Percentiles rank a stretch among this genome's conserved stretches.
Evolutionary conservation across 23 tunicate genomes (phyloP).

Genomic region (Oikopleura albicans): DNA sequence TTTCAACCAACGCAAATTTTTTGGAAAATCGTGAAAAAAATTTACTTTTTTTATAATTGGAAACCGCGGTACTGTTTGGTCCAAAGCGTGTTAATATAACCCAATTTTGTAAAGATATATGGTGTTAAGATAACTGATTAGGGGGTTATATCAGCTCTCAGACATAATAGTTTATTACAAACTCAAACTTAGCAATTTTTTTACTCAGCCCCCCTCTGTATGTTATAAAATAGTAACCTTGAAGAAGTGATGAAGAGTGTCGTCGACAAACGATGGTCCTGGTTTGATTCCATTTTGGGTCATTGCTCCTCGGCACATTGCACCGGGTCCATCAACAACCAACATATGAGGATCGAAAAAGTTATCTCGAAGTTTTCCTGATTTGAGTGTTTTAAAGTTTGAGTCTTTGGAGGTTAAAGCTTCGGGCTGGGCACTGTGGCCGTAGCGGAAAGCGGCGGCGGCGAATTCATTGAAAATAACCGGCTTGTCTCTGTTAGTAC

Average conservation of each 20-base stretch:
- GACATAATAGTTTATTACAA: too few relatives aligned
- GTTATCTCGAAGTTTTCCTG: neutral
- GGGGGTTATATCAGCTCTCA: too few relatives aligned
- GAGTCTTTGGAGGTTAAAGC: neutral
- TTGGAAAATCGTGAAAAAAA: too few relatives aligned
- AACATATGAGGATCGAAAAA: neutral
- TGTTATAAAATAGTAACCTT: too few relatives aligned
- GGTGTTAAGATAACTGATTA: too few relatives aligned
- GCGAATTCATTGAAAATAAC: conserved; percentile 1
- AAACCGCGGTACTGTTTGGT: too few relatives aligned
- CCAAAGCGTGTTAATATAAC: too few relatives aligned
- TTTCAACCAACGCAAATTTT: too few relatives aligned
- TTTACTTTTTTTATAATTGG: too few relatives aligned
- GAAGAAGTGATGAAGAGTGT: neutral
- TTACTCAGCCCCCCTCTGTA: too few relatives aligned
- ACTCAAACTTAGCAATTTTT: too few relatives aligned
- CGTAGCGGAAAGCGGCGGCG: neutral
- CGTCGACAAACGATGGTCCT: neutral
- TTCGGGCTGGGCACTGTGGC: neutral
- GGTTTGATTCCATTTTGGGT: neutral
- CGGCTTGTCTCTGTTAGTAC: neutral
- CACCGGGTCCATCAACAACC: neutral
- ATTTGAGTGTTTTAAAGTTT: neutral
- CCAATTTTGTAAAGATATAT: too few relatives aligned
- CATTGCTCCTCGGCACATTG: conserved; percentile 9